Base-by-base conservation (phyloP, 2,113 vertebrate genomes). In the Aldabrachelys gigantea region DNA sequence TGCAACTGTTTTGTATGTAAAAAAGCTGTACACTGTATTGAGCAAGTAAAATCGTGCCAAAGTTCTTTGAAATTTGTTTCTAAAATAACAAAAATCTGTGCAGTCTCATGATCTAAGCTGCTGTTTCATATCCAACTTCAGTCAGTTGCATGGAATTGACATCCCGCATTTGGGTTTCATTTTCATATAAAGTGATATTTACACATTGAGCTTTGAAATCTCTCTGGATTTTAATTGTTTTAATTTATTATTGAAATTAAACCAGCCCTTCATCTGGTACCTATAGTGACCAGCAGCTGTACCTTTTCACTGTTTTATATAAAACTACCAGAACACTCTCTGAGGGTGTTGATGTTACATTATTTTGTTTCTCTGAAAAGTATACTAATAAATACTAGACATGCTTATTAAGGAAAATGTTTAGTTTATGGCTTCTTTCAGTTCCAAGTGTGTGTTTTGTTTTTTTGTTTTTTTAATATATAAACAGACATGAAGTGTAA, bases 161-260 rank as follows among this genome's bases (percentile, higher is more conserved):
- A 52, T 88, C 82, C 72, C 82, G 54, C 84, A 80, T 93, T 97
- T 95, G 97, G 89, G 35, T 94, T 97, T 95, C 41, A 76, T 97
- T 97, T 96, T 95, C 78, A 17, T 95, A 80, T 17, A 62, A 82
- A 93, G 56, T 87, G 85, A 57, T 96, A 80, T 94, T 98, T 97
- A 95, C 88, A 93, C 87, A 13, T 0, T 6, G 87, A 93, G 80
- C 90, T 97, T 96, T 93, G 97, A 95, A 96, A 97, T 94, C 16
- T 49, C 27, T 25, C 10, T 92, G 89, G 83, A 83, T 97, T 97
- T 94, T 97, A 96, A 94, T 98, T 97, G 91, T 96, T 97, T 96
- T 94, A 95, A 95, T 96, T 97, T 92, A 59, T 94, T 96, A 80
- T 1, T 96, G 94, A 96, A 96, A 88, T 19, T 52, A 84, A 92